Conservation (phyloP, 2,797 vertebrate species). For the Taeniopygia guttata region DNA sequence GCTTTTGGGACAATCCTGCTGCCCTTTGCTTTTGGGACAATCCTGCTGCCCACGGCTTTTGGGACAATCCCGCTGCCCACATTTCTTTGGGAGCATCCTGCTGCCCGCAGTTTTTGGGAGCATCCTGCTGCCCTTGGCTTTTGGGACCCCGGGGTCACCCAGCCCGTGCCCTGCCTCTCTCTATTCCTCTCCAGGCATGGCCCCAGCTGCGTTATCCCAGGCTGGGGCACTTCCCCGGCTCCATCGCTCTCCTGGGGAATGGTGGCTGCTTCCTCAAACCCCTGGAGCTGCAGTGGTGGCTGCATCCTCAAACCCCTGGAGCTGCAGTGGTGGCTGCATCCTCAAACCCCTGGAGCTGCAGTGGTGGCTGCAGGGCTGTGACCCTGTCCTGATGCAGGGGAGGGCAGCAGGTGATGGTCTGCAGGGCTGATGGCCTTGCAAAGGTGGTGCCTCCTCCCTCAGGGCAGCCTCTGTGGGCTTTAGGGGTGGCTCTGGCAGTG, state of each 20-base stretch:
- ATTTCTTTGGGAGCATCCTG: no score
- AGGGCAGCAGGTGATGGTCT: not conserved
- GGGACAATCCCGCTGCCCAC: no score
- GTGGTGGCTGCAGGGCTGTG: accelerated
- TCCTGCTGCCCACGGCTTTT: no score
- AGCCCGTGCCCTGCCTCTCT: not conserved
- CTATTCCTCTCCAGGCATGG: not conserved
- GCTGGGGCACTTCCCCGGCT: accelerated
- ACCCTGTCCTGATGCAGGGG: not conserved
- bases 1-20: no score
- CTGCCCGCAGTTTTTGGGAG: no score
- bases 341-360: not conserved
- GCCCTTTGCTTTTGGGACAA: no score
- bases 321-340: not conserved
- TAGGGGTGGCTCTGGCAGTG: not conserved
- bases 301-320: no score
- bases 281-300: no score
- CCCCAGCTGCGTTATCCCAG: accelerated
- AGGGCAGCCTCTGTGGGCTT: not conserved
- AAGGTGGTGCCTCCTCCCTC: not conserved
- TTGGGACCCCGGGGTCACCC: accelerated
- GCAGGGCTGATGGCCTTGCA: not conserved
- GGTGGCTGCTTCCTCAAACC: no score
- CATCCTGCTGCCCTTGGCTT: accelerated
- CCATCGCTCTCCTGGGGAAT: accelerated